These are phyloP conservation scores for Prinia subflava DNA, from an alignment of 2,113 vertebrate species.

Conservation along the genomic window DNA sequence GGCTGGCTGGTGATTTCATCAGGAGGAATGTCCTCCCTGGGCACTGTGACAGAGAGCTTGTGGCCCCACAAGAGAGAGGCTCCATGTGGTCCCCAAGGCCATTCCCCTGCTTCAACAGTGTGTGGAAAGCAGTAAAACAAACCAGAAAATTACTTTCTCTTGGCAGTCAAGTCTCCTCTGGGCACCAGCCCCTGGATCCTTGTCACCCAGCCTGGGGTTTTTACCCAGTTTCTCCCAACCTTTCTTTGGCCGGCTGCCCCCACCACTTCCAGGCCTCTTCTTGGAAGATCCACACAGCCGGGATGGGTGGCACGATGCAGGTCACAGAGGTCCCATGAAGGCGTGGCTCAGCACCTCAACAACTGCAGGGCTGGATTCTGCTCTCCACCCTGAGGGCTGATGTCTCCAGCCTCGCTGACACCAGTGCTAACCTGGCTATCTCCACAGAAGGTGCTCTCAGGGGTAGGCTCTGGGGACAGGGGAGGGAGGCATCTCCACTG, in stretches of 20 bases:
- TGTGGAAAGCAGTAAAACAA: background rate
- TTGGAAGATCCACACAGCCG: background rate
- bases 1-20: background rate
- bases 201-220: background rate
- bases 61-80: rapidly evolving
- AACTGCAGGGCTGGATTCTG: background rate
- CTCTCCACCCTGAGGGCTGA: background rate
- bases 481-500: background rate
- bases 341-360: rapidly evolving
- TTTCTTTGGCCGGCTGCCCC: no score
- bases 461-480: background rate
- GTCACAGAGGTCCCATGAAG: background rate
- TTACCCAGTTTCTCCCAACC: background rate
- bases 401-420: background rate
- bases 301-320: background rate
- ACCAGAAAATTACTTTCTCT: background rate
- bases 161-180: background rate
- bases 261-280: background rate
- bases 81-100: background rate
- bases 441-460: rapidly evolving
- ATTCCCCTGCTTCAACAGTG: background rate
- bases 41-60: background rate
- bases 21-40: background rate
- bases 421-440: background rate
- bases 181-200: background rate